Evolutionary conservation across 2,797 vertebrate species (phyloP).

Genomic region (Streptopelia turtur): DNA sequence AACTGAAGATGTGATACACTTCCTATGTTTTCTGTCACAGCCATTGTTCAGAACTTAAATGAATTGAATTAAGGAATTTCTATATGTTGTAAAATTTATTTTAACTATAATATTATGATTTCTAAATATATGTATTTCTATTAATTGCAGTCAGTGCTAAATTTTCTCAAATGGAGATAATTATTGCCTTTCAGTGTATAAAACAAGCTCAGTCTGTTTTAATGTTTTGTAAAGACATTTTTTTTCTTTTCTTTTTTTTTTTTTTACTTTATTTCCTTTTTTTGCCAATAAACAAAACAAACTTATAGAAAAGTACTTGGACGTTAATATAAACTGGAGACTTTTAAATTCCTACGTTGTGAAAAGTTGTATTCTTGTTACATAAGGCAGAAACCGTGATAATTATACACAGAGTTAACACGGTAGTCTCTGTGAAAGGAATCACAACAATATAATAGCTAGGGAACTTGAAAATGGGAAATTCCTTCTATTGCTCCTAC

Average conservation of each 20-base stretch:
- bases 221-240: background rate
- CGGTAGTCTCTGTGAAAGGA: background rate
- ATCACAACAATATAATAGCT: background rate
- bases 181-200: background rate
- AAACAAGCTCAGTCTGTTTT: background rate
- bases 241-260: accelerated
- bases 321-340: background rate
- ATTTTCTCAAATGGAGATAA: background rate
- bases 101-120: background rate
- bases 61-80: background rate
- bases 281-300: background rate
- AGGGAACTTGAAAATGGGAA: background rate
- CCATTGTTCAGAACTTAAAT: background rate
- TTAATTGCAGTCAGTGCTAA: background rate
- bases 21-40: background rate
- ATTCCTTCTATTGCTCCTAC: background rate
- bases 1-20: background rate
- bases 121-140: background rate
- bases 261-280: background rate
- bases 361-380: background rate
- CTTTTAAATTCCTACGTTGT: background rate
- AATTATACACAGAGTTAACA: background rate
- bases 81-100: background rate
- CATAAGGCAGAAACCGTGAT: background rate
- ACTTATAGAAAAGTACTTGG: background rate